Evolutionary conservation across 2,797 vertebrate species (phyloP).

Genomic region (Percopsis omiscomaycus): DNA sequence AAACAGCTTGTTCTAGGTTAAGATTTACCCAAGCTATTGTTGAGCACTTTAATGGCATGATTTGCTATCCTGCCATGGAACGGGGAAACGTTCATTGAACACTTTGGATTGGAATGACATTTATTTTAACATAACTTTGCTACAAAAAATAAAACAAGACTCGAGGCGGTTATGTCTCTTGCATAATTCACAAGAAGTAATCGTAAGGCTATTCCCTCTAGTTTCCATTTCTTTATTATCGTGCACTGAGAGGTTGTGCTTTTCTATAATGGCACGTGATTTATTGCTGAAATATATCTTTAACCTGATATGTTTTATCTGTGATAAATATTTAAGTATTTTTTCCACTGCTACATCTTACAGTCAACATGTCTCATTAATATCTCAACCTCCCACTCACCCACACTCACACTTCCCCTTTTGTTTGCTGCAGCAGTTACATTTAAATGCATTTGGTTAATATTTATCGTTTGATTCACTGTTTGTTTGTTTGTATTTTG

Average conservation of each 20-base stretch:
- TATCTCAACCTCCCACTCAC: slow-evolving; percentile 7
- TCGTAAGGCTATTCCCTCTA: slow-evolving; percentile 14
- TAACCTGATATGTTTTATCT: not conserved
- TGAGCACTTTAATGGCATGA: slow-evolving; percentile 22
- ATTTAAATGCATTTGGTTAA: slow-evolving; percentile 14
- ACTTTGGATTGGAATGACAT: slow-evolving; percentile 25
- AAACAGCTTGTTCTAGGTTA: slow-evolving; percentile 37
- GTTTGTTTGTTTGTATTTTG: slow-evolving; percentile 20
- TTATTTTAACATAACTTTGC: slow-evolving; percentile 17
- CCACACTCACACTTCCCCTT: slow-evolving; percentile 1
- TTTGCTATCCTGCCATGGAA: slow-evolving; percentile 30
- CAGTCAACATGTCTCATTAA: slow-evolving; percentile 14
- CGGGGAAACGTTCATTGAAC: slow-evolving; percentile 35
- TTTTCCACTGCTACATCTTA: not conserved
- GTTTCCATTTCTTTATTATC: slow-evolving; percentile 37
- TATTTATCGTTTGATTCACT: slow-evolving; percentile 4
- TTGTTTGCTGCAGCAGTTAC: not conserved
- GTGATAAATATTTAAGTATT: slow-evolving; percentile 8
- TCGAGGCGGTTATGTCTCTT: slow-evolving; percentile 4
- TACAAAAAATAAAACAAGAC: slow-evolving; percentile 9
- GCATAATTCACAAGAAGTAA: slow-evolving; percentile 41
- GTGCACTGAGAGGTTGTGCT: slow-evolving; percentile 30
- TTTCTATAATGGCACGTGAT: slow-evolving; percentile 18
- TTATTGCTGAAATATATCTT: slow-evolving; percentile 18
- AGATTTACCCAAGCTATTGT: slow-evolving; percentile 39